Evolutionary conservation across 2,113 vertebrate genomes (phyloP), one percentile per base, ranked within the genome.

Genomic region (Sturnus vulgaris): DNA sequence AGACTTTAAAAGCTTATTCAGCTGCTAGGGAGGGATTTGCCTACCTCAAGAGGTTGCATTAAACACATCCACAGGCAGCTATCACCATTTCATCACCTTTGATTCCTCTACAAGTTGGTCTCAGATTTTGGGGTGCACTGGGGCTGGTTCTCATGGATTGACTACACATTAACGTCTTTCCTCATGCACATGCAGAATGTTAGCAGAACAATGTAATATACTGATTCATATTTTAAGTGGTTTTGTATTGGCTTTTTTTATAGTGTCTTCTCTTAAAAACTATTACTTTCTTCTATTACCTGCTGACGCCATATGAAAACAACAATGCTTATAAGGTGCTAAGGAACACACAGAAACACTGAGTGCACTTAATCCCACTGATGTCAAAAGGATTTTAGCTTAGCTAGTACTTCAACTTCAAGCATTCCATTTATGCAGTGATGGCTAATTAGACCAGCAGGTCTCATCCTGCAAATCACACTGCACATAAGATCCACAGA

Each of bases 111-210:
- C 22, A 69, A 53, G 33, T 31, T 47, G 65, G 17, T 46, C 21
- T 15, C 24, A 70, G 42, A 46, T 83, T 55, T 40, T 49, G 15
- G 33, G 23, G 15, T 0, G 0, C 10, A 10, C 25, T 31, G 7
- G 22, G 53, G 23, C 56, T 88, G 53, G 10, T 23, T 93, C 40
- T 52, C 63, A 56, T 5, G 25, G 50, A 31, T 25, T 59, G 30
- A 56, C 17, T 83, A 60, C 10, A 60, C 12, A 28, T 63, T 31
- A 50, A 19, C 27, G 28, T 24, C 47, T 37, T 65, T 70, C 46
- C 33, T 55, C 13, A 19, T 31, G 28, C 17, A 55, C 49, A 55
- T 46, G 76, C 39, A 68, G 42, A 88, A 70, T 19, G 15, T 39
- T n/a, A 59, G 31, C 28, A 76, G 35, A 93, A 50, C 7, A 79